A percentile compares a stretch with the other conserved stretches of the same genome.
Conservation (phyloP, 2,113 vertebrate genomes). For the Symphodus melops region DNA sequence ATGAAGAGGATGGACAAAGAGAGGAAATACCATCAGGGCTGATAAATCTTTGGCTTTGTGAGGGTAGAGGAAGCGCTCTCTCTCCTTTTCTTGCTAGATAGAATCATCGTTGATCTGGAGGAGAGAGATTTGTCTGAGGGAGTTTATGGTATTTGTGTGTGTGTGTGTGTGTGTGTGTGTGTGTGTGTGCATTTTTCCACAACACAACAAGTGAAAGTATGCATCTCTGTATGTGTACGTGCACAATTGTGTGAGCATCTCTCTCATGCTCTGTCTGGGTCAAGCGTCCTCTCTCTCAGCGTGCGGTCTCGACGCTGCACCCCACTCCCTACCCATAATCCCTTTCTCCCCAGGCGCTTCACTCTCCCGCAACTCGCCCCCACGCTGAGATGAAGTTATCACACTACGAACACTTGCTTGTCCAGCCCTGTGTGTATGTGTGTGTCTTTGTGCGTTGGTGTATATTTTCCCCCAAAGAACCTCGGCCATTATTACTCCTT, state of each 20-base stretch:
- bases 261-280: conserved; percentile 37
- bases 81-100: conserved; percentile 8
- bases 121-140: conserved; percentile 3
- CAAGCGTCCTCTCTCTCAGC: conserved; percentile 59
- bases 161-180: conserved; percentile 13
- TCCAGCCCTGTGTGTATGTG: conserved; percentile 15
- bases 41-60: conserved; percentile 30
- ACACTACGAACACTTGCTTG: conserved; percentile 52
- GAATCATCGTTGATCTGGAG: conserved; percentile 15
- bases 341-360: conserved; percentile 59
- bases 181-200: background rate
- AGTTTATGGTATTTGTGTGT: background rate
- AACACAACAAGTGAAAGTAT: conserved; percentile 10
- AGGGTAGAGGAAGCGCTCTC: conserved; percentile 8
- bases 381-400: conserved; percentile 77
- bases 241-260: conserved; percentile 5
- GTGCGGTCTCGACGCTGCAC: conserved; percentile 41
- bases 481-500: conserved; percentile 29
- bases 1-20: conserved; percentile 18
- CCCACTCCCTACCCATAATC: conserved; percentile 68
- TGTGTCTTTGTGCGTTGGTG: background rate
- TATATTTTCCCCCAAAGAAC: conserved; percentile 20
- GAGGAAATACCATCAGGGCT: conserved; percentile 3
- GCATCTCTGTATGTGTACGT: conserved; percentile 19
- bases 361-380: conserved; percentile 54